phyloP scores from a whole-genome alignment of 2,888 invertebrate species.

The Dichetophora obliterata region DNA sequence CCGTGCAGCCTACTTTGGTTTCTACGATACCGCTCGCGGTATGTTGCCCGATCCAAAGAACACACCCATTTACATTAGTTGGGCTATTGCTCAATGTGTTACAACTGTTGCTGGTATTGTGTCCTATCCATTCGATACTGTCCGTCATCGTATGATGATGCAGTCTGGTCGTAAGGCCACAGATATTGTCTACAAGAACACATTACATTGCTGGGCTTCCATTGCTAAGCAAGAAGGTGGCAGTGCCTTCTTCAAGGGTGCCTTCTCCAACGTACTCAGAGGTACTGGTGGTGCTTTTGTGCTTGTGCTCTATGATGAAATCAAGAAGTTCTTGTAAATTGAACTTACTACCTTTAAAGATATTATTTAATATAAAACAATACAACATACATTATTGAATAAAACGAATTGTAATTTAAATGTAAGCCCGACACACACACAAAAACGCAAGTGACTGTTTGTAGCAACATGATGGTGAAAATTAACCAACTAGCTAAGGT shows the following conservation, averaged over 20 bases:
- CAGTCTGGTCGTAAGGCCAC: conserved; percentile 89
- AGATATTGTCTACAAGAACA: conserved; percentile 90
- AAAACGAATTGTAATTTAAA: conserved; percentile 52
- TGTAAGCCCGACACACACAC: conserved; percentile 41
- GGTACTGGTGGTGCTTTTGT: conserved; percentile 96
- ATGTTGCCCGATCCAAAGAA: conserved; percentile 94
- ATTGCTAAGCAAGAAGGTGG: conserved; percentile 87
- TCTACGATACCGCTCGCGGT: conserved; percentile 95
- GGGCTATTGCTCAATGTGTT: conserved; percentile 91
- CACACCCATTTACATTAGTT: conserved; percentile 91
- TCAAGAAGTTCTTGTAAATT: conserved; percentile 77
- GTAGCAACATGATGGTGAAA: conserved; percentile 41
- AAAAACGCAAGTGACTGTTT: conserved; percentile 38
- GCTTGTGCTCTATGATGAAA: conserved; percentile 91
- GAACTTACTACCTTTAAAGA: conserved; percentile 50
- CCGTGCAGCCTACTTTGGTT: conserved; percentile 95
- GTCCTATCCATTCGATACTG: conserved; percentile 97
- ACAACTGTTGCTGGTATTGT: conserved; percentile 92
- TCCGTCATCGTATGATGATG: conserved; percentile 99
- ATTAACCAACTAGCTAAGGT: conserved; percentile 52
- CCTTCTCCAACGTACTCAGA: conserved; percentile 93
- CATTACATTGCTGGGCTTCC: conserved; percentile 91
- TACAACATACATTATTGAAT: conserved; percentile 48
- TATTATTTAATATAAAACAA: conserved; percentile 52
- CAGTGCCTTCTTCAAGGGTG: conserved; percentile 95